Conservation (phyloP, 2,113 vertebrate species). For the Chionodraco myersi region DNA sequence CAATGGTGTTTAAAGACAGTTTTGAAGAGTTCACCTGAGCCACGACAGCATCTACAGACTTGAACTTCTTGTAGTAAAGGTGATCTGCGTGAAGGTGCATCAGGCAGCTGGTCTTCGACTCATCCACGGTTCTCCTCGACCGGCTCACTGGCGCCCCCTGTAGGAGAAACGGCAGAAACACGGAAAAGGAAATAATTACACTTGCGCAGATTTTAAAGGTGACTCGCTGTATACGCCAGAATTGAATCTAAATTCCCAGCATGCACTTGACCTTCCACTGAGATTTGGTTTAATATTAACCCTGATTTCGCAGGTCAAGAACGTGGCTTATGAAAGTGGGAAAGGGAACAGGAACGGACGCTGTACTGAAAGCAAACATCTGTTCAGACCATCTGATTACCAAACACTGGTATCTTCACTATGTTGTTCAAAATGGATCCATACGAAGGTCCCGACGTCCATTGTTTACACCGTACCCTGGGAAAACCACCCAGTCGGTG, state of each 20-base stretch:
- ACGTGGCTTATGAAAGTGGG: background rate
- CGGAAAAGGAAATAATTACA: background rate
- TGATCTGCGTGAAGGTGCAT: constrained; percentile 84
- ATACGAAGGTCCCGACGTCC: constrained; percentile 29
- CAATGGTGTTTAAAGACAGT: background rate
- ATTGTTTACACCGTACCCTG: constrained; percentile 53
- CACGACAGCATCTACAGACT: constrained; percentile 82
- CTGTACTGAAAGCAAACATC: constrained; percentile 68
- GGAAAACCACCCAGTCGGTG: constrained; percentile 33
- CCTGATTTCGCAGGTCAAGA: background rate
- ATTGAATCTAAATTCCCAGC: background rate
- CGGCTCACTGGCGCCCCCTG: constrained; percentile 73
- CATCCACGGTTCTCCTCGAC: constrained; percentile 76
- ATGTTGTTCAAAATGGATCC: constrained; percentile 68
- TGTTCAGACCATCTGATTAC: constrained; percentile 61
- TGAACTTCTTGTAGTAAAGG: constrained; percentile 83
- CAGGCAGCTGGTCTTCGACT: constrained; percentile 84
- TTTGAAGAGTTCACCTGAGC: constrained; percentile 80
- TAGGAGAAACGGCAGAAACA: constrained; percentile 26
- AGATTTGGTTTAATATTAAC: background rate
- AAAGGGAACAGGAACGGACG: constrained; percentile 20
- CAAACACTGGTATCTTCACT: constrained; percentile 46
- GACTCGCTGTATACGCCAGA: background rate
- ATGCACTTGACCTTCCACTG: background rate
- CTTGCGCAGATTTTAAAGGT: background rate